These are phyloP conservation scores for Gasterosteus aculeatus DNA, from an alignment of 2,113 vertebrate species.

Conservation along the genomic window DNA sequence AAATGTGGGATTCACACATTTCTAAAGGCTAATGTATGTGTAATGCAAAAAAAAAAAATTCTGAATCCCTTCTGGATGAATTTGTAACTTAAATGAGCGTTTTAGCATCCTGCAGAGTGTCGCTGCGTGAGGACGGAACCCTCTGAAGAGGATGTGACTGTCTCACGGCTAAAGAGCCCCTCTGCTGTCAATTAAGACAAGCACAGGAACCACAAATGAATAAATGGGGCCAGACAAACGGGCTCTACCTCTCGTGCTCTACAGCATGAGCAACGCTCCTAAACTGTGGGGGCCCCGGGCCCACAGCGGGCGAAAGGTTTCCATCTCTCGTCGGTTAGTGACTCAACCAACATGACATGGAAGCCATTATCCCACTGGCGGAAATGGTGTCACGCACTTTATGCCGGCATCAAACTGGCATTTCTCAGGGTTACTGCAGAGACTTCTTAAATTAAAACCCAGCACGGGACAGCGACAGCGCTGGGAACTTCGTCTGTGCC, in stretches of 20 bases:
- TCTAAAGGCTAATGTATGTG: too few species aligned
- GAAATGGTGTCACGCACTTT: constrained; percentile 30
- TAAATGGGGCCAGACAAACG: background rate
- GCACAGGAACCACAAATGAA: constrained; percentile 22
- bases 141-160: too few species aligned
- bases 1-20: too few species aligned
- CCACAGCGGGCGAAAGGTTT: constrained; percentile 24
- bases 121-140: too few species aligned
- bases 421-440: constrained; percentile 40
- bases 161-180: constrained; percentile 9
- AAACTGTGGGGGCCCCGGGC: too few species aligned
- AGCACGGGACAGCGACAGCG: constrained; percentile 11
- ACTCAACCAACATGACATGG: constrained; percentile 37
- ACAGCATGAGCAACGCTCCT: background rate
- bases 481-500: constrained; percentile 49
- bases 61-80: too few species aligned
- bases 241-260: background rate
- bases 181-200: constrained; percentile 31
- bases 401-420: constrained; percentile 19
- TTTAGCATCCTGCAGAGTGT: too few species aligned
- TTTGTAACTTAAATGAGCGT: too few species aligned
- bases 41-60: too few species aligned
- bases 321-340: constrained; percentile 29
- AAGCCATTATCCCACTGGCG: constrained; percentile 36
- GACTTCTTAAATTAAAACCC: constrained; percentile 22